These are phyloP conservation scores for Brachionus manjavacas DNA, from an alignment of 1,140 invertebrate genomes.

Conservation along the genomic window DNA sequence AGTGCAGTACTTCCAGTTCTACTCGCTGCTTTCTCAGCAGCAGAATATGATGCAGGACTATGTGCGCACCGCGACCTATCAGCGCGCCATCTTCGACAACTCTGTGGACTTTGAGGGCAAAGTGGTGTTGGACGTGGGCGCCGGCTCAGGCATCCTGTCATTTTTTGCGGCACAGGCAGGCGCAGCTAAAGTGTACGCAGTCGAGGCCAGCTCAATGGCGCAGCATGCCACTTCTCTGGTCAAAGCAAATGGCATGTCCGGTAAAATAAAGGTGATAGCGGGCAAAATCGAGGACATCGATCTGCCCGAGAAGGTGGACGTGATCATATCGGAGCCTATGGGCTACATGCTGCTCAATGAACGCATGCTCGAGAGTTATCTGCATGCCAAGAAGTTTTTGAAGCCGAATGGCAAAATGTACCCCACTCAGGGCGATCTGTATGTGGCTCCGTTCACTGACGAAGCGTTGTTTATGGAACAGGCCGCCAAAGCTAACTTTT, in stretches of 20 bases:
- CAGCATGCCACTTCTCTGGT: slow-evolving; percentile 88
- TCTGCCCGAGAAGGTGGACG: slow-evolving; percentile 86
- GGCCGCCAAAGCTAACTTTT: slow-evolving; percentile 96
- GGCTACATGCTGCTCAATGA: slow-evolving; percentile 99
- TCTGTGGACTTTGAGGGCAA: slow-evolving; percentile 77
- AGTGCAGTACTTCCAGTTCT: slow-evolving; percentile 91
- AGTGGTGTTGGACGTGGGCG: slow-evolving; percentile 82
- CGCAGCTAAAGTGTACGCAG: slow-evolving; percentile 90
- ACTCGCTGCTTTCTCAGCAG: slow-evolving; percentile 96
- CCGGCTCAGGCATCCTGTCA: slow-evolving; percentile 80
- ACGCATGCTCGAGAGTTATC: slow-evolving; percentile 95
- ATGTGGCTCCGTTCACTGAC: slow-evolving; percentile 96
- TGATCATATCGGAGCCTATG: slow-evolving; percentile 98
- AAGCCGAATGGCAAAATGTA: slow-evolving; percentile 90
- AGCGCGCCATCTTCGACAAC: slow-evolving; percentile 89
- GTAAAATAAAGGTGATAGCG: slow-evolving; percentile 76
- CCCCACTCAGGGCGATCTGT: slow-evolving; percentile 87
- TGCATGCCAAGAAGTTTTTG: slow-evolving; percentile 97
- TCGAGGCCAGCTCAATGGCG: slow-evolving; percentile 97
- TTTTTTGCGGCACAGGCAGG: slow-evolving; percentile 98
- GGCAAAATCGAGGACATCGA: slow-evolving; percentile 98
- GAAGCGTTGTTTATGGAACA: slow-evolving; percentile 97
- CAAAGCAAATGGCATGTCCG: slow-evolving; percentile 70
- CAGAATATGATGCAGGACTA: slow-evolving; percentile 99
- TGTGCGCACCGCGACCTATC: slow-evolving; percentile 94